Base-by-base conservation (phyloP, 2,113 vertebrate genomes). In the Ailuropoda melanoleuca region DNA sequence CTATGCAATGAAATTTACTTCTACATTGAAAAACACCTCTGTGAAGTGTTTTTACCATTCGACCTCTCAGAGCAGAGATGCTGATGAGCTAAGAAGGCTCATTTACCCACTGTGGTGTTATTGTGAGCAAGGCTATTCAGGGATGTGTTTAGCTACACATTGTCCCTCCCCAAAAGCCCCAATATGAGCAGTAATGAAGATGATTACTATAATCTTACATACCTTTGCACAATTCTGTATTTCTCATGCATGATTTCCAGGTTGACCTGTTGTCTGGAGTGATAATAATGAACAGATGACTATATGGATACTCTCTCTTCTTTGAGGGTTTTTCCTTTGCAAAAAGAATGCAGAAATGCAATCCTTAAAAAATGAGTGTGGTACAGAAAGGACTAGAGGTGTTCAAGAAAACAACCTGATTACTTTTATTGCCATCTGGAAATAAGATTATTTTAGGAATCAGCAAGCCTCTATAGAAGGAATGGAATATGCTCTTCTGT, bases 381-480 rank as follows among this genome's bases (percentile, higher is more conserved):
- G 29, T 82, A 18, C 8, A 3, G 46, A 72, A 92, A 92, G 13
- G 11, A 62, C 72, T 39, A 31, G 18, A n/a, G 23, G 55, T 66
- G 15, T 60, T 86, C 31, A 66, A 60, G 66, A 70, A 58, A 62
- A 86, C 26, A 75, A 39, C 18, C 18, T 37, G n/a, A 64, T 88
- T 77, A 74, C 55, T 96, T 93, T 85, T 89, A 80, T 56, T 85
- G 62, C 12, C 18, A 58, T 13, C 46, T 58, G 29, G 74, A 94
- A 91, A 48, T 91, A 48, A 88, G 90, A 72, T 88, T 80, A 72
- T 84, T 95, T 90, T 93, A 84, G 64, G 74, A 74, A 66, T 68
- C 43, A 24, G 46, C 81, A 95, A 68, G 83, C 18, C 8, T 58
- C 46, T 70, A 19, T 13, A 56, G 68, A 85, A 93, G 83, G 81